These are phyloP conservation scores for Anneissia japonica DNA, from an alignment of 35 echinoderm and acorn worm genomes.

Conservation along the genomic window DNA sequence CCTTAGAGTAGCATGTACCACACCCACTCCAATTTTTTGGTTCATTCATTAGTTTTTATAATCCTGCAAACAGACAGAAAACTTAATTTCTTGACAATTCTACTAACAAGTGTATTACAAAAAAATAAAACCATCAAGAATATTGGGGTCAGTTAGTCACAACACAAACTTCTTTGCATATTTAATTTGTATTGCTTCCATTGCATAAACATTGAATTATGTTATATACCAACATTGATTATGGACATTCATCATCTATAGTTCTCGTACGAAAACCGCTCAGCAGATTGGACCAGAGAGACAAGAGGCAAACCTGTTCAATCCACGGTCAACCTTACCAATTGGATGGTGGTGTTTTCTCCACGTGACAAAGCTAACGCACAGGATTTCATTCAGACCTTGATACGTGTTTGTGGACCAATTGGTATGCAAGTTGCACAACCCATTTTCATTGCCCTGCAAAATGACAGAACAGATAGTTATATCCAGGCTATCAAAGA, in stretches of 20 bases:
- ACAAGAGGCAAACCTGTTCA: constrained; percentile 35
- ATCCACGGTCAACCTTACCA: not conserved
- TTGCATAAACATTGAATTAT: too few relatives aligned
- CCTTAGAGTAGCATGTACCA: too few relatives aligned
- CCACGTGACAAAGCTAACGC: constrained; percentile 18
- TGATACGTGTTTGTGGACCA: constrained; percentile 34
- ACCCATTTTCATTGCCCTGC: constrained; percentile 4
- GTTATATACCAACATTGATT: not conserved
- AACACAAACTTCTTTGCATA: too few relatives aligned
- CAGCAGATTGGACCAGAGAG: constrained; percentile 63
- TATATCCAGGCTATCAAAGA: constrained; percentile 44
- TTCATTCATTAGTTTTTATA: too few relatives aligned
- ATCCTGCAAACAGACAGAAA: too few relatives aligned
- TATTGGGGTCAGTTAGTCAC: too few relatives aligned
- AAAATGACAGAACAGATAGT: constrained; percentile 54
- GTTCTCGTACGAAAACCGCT: constrained; percentile 39
- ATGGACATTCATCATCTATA: not conserved
- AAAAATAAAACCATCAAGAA: too few relatives aligned
- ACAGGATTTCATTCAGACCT: constrained; percentile 36
- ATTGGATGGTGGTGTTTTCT: constrained; percentile 57
- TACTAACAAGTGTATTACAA: too few relatives aligned
- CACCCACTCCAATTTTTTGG: too few relatives aligned
- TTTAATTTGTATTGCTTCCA: too few relatives aligned
- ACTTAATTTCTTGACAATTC: too few relatives aligned
- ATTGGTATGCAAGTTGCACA: constrained; percentile 62